A percentile compares a stretch with the other conserved stretches of the same genome.
phyloP scores from a whole-genome alignment of 2,888 invertebrate genomes.

The Lasioglossum zephyrum region DNA sequence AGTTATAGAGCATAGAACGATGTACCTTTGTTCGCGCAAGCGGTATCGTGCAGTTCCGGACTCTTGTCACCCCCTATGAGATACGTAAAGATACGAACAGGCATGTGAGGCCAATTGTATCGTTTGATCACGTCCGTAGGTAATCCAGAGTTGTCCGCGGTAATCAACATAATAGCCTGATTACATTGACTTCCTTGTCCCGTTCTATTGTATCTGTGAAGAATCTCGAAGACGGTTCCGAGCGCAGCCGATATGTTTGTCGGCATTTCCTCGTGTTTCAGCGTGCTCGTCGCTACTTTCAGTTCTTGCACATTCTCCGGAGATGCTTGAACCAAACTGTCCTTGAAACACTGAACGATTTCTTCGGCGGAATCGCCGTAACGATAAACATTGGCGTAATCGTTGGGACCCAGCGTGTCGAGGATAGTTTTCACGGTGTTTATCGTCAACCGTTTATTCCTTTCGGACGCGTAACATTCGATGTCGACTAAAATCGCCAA shows the following conservation, averaged over 20 bases:
- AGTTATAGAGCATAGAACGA: not conserved
- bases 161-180: conserved; percentile 98
- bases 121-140: conserved; percentile 89
- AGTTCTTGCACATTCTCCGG: conserved; percentile 93
- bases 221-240: conserved; percentile 95
- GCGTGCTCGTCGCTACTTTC: conserved; percentile 90
- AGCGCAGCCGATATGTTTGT: conserved; percentile 97
- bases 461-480: conserved; percentile 92
- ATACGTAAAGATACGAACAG: conserved; percentile 98
- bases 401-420: conserved; percentile 97
- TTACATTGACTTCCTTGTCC: conserved; percentile 97
- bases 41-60: conserved; percentile 96
- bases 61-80: conserved; percentile 97
- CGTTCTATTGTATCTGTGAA: conserved; percentile 94
- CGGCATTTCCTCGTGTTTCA: conserved; percentile 89
- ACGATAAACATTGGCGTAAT: conserved; percentile 97
- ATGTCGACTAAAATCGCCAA: conserved; percentile 97
- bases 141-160: conserved; percentile 93
- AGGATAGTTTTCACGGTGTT: conserved; percentile 95
- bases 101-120: conserved; percentile 97
- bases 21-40: conserved; percentile 97
- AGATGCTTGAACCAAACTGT: conserved; percentile 94
- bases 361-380: conserved; percentile 94
- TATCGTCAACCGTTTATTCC: conserved; percentile 93
- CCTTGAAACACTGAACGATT: conserved; percentile 95